A percentile compares a stretch with the other conserved stretches of the same genome.
phyloP scores from a whole-genome alignment of 1,140 invertebrate genomes.

The Drosophila sproati region DNA sequence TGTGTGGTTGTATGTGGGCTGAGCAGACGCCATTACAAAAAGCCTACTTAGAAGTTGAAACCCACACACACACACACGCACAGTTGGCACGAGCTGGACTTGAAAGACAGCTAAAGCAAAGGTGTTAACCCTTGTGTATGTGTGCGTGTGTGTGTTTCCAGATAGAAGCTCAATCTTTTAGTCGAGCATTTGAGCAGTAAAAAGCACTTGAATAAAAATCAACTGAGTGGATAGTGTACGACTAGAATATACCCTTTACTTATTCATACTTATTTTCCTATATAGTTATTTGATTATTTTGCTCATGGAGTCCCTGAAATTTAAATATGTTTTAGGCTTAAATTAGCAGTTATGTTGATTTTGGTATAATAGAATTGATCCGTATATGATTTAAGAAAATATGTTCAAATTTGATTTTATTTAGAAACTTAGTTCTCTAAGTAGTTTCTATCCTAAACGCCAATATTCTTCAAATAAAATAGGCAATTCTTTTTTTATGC shows the following conservation, averaged over 20 bases:
- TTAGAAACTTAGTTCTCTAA: too few species aligned
- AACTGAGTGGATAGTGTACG: not conserved
- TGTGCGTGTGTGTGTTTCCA: slow-evolving; percentile 37
- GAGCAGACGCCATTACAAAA: slow-evolving; percentile 39
- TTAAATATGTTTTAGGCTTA: too few species aligned
- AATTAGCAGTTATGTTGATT: too few species aligned
- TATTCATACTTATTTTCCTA: not conserved
- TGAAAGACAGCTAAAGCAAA: slow-evolving; percentile 26
- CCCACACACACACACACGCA: slow-evolving; percentile 38
- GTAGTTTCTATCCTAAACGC: too few species aligned
- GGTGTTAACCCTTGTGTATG: slow-evolving; percentile 58
- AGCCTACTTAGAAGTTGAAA: slow-evolving; percentile 45
- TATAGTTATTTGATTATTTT: too few species aligned
- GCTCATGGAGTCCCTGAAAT: too few species aligned
- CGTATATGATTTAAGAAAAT: too few species aligned
- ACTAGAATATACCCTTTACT: not conserved
- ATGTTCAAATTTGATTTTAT: too few species aligned
- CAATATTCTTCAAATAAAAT: too few species aligned
- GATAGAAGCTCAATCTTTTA: slow-evolving; percentile 67
- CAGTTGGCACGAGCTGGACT: slow-evolving; percentile 46
- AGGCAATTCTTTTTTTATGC: too few species aligned
- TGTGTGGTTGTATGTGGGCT: slow-evolving; percentile 15
- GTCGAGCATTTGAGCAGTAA: slow-evolving; percentile 39
- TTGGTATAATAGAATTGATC: too few species aligned
- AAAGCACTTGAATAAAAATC: slow-evolving; percentile 41